Base-by-base conservation (phyloP, 2,113 vertebrate genomes). In the Nycticebus coucang region DNA sequence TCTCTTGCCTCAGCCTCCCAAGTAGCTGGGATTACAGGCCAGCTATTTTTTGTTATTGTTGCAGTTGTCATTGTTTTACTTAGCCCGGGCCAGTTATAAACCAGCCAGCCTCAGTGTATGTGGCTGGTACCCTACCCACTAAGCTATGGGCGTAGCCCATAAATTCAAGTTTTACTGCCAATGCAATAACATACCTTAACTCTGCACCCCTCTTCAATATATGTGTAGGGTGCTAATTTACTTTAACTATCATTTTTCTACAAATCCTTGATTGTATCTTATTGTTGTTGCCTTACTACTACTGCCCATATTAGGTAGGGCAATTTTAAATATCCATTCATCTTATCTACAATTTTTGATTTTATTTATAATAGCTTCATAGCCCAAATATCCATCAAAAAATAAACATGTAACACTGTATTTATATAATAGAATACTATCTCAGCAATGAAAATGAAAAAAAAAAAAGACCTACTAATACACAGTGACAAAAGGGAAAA, bases 311-410 rank as follows among this genome's bases (percentile, higher is more conserved):
- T 84, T 26, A 74, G 57, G 24, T n/a, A 17, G 19, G 5, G 59
- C 37, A 92, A 86, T 80, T 88, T 80, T 53, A 92, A 94, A 85
- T 28, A 68, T 94, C 26, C 8, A 60, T 71, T 91, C 50, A 77
- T 72, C 78, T 85, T 80, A 85, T 19, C n/a, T 53, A 41, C 68
- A 45, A 80, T 13, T 37, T 69, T 26, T 26, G 37, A 84, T 50
- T 41, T 94, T 89, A 57, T 84, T 87, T 91, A 88, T 24, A 68
- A 41, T 37, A 94, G 64, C 24, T 15, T 59, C 35, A 78, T 19
- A 71, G 64, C 57, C 64, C 37, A 85, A 79, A 60, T 95, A 82
- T 88, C 50, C 69, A 68, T 88, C 7, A 37, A 92, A 69, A 94
- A 55, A 19, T 88, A 83, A 91, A 91, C 10, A 88, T 30, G n/a